Percentiles rank a stretch among this genome's conserved stretches.
These are phyloP conservation scores for Myxocyprinus asiaticus DNA, from an alignment of 2,113 vertebrate species.

Conservation along the genomic window DNA sequence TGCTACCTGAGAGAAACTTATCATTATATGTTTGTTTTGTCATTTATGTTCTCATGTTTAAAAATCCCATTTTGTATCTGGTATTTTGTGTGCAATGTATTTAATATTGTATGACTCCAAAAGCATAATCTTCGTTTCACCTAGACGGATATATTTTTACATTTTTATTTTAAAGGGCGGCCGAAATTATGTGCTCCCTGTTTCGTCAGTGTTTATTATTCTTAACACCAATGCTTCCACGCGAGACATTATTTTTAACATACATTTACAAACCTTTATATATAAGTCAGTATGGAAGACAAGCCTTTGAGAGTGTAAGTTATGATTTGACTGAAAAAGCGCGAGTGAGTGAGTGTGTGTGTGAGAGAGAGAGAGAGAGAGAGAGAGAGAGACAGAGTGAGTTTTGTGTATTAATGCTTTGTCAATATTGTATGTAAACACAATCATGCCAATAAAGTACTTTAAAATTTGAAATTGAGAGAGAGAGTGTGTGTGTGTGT, in stretches of 20 bases:
- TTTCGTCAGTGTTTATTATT: conserved; percentile 28
- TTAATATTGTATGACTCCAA: not conserved
- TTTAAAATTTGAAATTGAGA: too few relatives aligned
- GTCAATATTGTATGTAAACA: too few relatives aligned
- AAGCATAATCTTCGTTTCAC: not conserved
- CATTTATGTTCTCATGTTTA: not conserved
- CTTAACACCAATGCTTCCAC: not conserved
- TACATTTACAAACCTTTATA: not conserved
- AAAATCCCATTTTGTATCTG: not conserved
- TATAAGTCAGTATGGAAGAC: conserved; percentile 64
- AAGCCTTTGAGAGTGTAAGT: conserved; percentile 75
- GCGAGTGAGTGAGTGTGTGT: too few relatives aligned
- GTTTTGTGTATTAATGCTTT: too few relatives aligned
- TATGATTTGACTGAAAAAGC: not conserved
- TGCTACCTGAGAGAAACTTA: conserved; percentile 10
- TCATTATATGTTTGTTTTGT: not conserved
- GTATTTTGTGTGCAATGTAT: not conserved
- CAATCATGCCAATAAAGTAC: too few relatives aligned
- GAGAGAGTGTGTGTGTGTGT: too few relatives aligned
- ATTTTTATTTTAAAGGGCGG: not conserved
- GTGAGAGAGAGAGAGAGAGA: too few relatives aligned
- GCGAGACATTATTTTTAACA: not conserved
- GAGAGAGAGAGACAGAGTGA: too few relatives aligned
- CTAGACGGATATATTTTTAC: not conserved
- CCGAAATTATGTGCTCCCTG: not conserved